Base-by-base conservation (phyloP, 2,113 vertebrate species). In the Chascanopsetta lugubris region DNA sequence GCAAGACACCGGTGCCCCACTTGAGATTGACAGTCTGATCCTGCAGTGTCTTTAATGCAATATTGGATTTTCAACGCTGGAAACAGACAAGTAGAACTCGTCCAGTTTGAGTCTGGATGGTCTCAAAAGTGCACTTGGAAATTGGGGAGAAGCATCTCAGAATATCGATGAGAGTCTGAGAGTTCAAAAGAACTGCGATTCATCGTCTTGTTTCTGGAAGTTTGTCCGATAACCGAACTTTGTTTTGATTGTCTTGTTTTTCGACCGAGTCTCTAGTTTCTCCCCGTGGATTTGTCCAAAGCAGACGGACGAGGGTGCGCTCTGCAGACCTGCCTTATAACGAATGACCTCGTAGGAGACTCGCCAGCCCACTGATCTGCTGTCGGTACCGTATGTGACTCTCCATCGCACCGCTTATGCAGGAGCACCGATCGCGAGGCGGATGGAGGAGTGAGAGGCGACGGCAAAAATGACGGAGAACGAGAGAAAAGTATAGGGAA, bases 381-480 rank as follows among this genome's bases (percentile, higher is more conserved):
- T 55, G 64, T 59, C 46, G 45, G 54, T 75, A n/a, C n/a, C 21
- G 69, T 5, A 27, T 48, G 40, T 54, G 38, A 64, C 50, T 2
- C 42, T 57, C 45, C 32, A 4, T 45, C 71, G 51, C 56, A 6
- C 72, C 32, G 40, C 46, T 62, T 73, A 57, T 55, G 34, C 5
- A 18, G 62, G 38, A 74, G 24, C 70, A 78, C 69, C 56, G 75
- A 82, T 70, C 53, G 68, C 77, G 62, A 75, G 69, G 80, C 83
- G 69, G 64, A 67, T 77, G 75, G 62, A 80, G 79, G 81, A 83
- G 65, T 76, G 45, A 49, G 61, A 49, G 47, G 32, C 77, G 71
- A 53, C 73, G 58, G 64, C 50, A 59, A 18, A 73, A 74, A 71
- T 32, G 72, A 49, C 50, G 79, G 43, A 61, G 43, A 63, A 45